Evolutionary conservation across 2,113 vertebrate species (phyloP).

Genomic region (Recurvirostra avosetta): DNA sequence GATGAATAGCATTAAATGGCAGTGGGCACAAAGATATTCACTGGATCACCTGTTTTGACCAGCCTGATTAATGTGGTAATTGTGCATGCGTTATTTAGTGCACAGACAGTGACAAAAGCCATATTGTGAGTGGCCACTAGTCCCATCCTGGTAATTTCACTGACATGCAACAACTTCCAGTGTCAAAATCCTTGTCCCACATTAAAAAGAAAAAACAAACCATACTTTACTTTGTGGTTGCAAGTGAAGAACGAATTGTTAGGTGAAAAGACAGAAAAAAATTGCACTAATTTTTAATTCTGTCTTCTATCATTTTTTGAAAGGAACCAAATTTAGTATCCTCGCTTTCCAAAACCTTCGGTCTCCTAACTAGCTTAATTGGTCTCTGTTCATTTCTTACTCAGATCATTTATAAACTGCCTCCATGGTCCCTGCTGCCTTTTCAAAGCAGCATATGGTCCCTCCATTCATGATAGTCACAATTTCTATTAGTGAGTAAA

Average conservation of each 20-base stretch:
- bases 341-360: neutral
- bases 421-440: constrained; percentile 41
- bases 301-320: neutral
- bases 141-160: neutral
- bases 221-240: neutral
- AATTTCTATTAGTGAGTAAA: constrained; percentile 46
- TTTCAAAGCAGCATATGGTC: constrained; percentile 62
- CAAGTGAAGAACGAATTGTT: neutral
- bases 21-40: constrained; percentile 29
- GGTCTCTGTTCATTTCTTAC: constrained; percentile 59
- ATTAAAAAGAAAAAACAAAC: neutral
- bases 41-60: constrained; percentile 44
- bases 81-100: constrained; percentile 28
- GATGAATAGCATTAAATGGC: constrained; percentile 33
- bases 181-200: neutral
- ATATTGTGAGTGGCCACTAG: neutral
- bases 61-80: constrained; percentile 14
- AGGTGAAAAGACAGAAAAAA: neutral
- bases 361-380: constrained; percentile 52
- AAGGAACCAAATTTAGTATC: constrained; percentile 7
- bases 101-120: constrained; percentile 43
- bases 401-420: constrained; percentile 55
- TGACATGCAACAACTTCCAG: neutral
- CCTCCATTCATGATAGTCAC: constrained; percentile 40
- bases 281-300: neutral